Conservation (phyloP, 2,888 invertebrate species). For the Cryptocephalus moraei region DNA sequence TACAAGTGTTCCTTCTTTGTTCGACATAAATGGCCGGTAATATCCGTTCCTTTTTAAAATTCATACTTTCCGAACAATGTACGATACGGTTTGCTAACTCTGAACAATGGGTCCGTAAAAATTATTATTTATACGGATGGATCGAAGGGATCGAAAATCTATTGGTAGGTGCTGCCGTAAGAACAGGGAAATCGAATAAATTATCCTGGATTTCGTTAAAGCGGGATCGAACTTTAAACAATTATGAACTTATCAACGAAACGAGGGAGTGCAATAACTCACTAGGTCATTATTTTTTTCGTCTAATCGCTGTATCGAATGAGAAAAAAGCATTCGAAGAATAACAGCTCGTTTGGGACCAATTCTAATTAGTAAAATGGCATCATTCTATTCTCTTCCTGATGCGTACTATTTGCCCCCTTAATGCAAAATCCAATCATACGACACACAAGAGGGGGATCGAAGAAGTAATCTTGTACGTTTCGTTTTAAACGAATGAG, state of each 20-base stretch:
- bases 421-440: slow-evolving; percentile 25
- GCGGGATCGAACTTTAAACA: no score
- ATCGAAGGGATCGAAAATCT: no score
- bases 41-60: slow-evolving; percentile 7
- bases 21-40: no score
- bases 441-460: slow-evolving; percentile 10
- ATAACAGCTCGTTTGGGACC: slow-evolving; percentile 27
- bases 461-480: neutral
- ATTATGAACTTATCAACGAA: no score
- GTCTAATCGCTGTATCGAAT: slow-evolving; percentile 25
- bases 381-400: slow-evolving; percentile 19
- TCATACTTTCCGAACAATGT: slow-evolving; percentile 8
- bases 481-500: no score
- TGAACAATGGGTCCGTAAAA: slow-evolving; percentile 13
- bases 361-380: slow-evolving; percentile 30
- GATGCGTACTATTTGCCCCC: slow-evolving; percentile 6
- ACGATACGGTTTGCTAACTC: slow-evolving; percentile 10
- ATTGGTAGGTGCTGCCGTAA: no score
- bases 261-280: no score
- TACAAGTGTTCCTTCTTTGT: no score
- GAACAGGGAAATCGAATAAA: no score
- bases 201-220: no score
- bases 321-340: slow-evolving; percentile 21
- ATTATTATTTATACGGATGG: no score
- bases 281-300: no score